phyloP scores from a whole-genome alignment of 2,797 vertebrate genomes.

The Sebastes iracundus region DNA sequence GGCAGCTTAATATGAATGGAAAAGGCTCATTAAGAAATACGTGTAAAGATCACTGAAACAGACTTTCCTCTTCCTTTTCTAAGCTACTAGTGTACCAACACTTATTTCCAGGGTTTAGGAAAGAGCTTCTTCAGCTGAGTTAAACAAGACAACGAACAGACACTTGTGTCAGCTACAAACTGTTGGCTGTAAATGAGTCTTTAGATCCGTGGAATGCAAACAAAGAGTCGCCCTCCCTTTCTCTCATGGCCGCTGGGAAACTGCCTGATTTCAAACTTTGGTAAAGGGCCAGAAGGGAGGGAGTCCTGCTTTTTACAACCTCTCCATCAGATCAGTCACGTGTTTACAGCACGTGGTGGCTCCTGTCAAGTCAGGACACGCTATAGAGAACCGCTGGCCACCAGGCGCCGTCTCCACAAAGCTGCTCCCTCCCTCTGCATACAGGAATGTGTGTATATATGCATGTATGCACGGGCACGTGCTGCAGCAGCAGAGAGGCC shows the following conservation, averaged over 20 bases:
- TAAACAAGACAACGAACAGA: neutral
- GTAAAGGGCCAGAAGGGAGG: constrained; percentile 26
- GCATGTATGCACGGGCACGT: constrained; percentile 23
- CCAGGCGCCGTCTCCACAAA: neutral
- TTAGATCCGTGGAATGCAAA: constrained; percentile 38
- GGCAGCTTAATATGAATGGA: neutral
- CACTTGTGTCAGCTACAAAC: neutral
- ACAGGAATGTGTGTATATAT: constrained; percentile 41
- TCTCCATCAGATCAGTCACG: constrained; percentile 22
- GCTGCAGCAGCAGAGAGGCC: constrained; percentile 36
- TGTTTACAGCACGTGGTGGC: constrained; percentile 44
- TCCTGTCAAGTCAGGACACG: constrained; percentile 39
- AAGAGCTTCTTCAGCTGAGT: constrained; percentile 1
- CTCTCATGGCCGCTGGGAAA: constrained; percentile 24
- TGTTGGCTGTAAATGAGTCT: constrained; percentile 11
- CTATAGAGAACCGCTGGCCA: neutral
- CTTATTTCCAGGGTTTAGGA: neutral
- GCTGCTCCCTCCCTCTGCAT: neutral
- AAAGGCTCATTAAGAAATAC: neutral
- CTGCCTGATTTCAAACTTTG: constrained; percentile 65
- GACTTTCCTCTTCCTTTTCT: neutral
- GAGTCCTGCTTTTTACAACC: neutral
- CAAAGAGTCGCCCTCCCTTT: constrained; percentile 14
- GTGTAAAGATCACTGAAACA: neutral
- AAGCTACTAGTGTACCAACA: neutral